These are phyloP conservation scores for Takifugu flavidus DNA, from an alignment of 2,113 vertebrate species.

Conservation along the genomic window DNA sequence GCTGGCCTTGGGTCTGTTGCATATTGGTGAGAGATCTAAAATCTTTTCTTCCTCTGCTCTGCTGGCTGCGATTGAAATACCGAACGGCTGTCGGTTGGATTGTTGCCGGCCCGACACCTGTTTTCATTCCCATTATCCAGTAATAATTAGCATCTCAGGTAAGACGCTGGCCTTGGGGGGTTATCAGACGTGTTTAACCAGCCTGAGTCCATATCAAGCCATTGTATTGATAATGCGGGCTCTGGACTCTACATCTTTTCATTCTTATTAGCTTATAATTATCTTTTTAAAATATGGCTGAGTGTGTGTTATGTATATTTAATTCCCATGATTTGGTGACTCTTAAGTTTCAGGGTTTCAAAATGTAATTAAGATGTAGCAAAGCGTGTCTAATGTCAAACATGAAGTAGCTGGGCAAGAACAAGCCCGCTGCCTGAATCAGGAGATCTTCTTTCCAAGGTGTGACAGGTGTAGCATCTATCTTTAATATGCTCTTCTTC, in stretches of 20 bases:
- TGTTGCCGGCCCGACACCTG: slow-evolving; percentile 8
- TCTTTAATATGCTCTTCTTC: slow-evolving; percentile 28
- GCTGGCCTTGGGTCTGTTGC: slow-evolving; percentile 6
- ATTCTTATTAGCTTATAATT: too few relatives aligned
- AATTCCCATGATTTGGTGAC: slow-evolving; percentile 1
- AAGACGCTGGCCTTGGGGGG: not conserved
- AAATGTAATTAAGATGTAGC: slow-evolving; percentile 49
- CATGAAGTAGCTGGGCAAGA: slow-evolving; percentile 32
- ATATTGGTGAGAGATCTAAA: slow-evolving; percentile 24
- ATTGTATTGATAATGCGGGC: not conserved
- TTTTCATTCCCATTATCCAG: slow-evolving; percentile 11
- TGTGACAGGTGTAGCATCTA: slow-evolving; percentile 23
- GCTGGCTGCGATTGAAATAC: slow-evolving; percentile 1
- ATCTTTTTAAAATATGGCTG: too few relatives aligned
- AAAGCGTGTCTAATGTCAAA: slow-evolving; percentile 33
- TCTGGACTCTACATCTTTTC: too few relatives aligned
- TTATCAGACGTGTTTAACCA: not conserved
- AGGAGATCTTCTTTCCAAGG: slow-evolving; percentile 31
- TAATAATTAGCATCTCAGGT: slow-evolving; percentile 11
- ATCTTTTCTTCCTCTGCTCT: slow-evolving; percentile 18
- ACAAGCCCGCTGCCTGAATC: slow-evolving; percentile 40
- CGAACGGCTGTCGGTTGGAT: not conserved
- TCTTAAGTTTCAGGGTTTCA: slow-evolving; percentile 44
- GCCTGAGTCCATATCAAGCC: not conserved
- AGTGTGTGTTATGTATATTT: slow-evolving; percentile 13